Evolutionary conservation across 1,140 invertebrate genomes (phyloP), one percentile per base, ranked within the genome.

Genomic region (Heliothis subflexa): DNA sequence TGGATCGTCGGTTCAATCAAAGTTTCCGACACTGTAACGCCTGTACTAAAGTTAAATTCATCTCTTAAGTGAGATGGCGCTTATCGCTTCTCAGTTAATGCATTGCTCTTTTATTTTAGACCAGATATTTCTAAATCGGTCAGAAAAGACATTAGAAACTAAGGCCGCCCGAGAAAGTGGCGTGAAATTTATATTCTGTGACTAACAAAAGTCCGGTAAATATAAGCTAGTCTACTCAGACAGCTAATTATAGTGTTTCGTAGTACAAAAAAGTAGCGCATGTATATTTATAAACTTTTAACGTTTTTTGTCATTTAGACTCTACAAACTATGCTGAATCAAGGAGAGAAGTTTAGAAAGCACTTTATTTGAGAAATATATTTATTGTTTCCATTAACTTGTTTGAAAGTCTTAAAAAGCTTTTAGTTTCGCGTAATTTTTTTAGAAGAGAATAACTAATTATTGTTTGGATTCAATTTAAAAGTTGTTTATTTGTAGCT

Each of bases 241-340:
- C 62, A 40, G 10, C 47, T 70, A 70, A 70, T 70, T 70, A 52
- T 70, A 70, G 49, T 18, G 1, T 21, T 11, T 66, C n/a, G 49
- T 52, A 70, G 49, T 70, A 70, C 66, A 66, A 52, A 70, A 70
- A 25, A 49, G 28, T 70, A 70, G 66, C 66, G 52, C 45, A 52
- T 52, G 7, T 18, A n/a, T 52, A 52, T 50, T 70, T 70, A 52
- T 70, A 70, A 18, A 52, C 10, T 25, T n/a, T 49, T 7, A 40
- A 40, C 33, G 5, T 40, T 40, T 40, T 40, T 7, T 40, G 33
- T 40, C 33, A 9, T 40, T 40, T 40, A 7, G 33, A 40, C 33
- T 40, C 33, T 40, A 40, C 33, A 40, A 40, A 40, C 33, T 9
- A 40, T 40, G 33, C 33, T 40, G 33, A 40, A 40, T 40, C 33